Conservation (phyloP, 2,113 vertebrate species). For the Cavia porcellus region DNA sequence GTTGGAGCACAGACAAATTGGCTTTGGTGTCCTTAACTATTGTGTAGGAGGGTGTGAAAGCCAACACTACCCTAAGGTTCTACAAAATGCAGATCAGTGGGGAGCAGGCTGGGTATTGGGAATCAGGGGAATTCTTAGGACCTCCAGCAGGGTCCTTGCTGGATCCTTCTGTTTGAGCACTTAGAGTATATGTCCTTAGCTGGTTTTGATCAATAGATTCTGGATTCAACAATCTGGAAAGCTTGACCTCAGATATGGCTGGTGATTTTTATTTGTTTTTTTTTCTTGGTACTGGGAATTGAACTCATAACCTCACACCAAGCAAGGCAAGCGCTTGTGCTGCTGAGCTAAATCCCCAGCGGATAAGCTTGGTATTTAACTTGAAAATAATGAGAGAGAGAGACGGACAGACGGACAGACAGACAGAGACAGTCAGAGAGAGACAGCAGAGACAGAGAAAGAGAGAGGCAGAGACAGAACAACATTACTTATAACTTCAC, state of each 20-base stretch:
- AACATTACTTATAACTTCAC: background rate
- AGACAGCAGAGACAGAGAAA: background rate
- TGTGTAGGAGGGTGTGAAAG: constrained; percentile 66
- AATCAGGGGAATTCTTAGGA: background rate
- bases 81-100: background rate
- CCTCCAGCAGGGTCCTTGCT: background rate
- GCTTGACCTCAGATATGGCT: background rate
- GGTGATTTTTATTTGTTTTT: too few relatives aligned
- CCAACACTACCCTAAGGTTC: background rate
- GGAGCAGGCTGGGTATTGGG: background rate
- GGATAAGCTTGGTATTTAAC: background rate
- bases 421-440: background rate
- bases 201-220: constrained; percentile 1
- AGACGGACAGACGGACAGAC: too few relatives aligned
- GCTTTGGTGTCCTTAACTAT: constrained; percentile 72
- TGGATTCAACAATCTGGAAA: constrained; percentile 46
- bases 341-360: too few relatives aligned
- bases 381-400: background rate
- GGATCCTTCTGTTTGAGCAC: background rate
- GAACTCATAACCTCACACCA: too few relatives aligned
- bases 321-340: too few relatives aligned
- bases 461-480: background rate
- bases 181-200: background rate
- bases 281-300: too few relatives aligned
- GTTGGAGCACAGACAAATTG: background rate